Evolutionary conservation across 2,888 invertebrate genomes (phyloP), one percentile per base, ranked within the genome.

Genomic region (Seladonia tumulorum): DNA sequence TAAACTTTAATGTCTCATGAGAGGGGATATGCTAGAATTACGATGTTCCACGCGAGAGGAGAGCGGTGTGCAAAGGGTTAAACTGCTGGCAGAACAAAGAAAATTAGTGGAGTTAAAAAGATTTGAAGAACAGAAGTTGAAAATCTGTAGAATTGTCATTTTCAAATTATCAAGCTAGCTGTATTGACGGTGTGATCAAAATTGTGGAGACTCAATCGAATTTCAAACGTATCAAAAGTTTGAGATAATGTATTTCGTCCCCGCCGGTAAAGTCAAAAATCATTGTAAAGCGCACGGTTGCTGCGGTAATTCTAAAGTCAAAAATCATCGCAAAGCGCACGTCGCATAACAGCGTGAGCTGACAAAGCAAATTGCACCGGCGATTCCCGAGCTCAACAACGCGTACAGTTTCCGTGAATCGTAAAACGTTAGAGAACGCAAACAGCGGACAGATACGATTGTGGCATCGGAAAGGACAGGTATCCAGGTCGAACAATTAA

Each of bases 401-500:
- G 60, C 60, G 60, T 57, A 57, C 57, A 12, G n/a, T 57, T 57
- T 57, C 57, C 57, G n/a, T 12, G 57, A 57, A 12, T 57, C 25
- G 60, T 16, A 29, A 25, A 63, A n/a, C 57, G 57, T 25, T 16
- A 18, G 1, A 18, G 63, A 63, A 29, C 57, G n/a, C 57, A n/a
- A 57, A 57, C n/a, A 57, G 57, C 57, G 57, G 5, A 63, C 63
- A 35, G 29, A 2, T 63, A 16, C 29, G 18, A 29, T 63, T 18
- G 63, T 29, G 29, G 35, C 29, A 63, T 63, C 63, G 29, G 1
- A 18, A 3, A 18, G 63, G 8, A 18, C 29, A 63, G 63, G 18
- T 63, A 57, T 57, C n/a, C n/a, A n/a, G 57, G 63, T 18, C 29
- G 63, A 63, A 35, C 63, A 63, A 39, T 68, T 39, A 68, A 68